Evolutionary conservation across 2,113 vertebrate species (phyloP).

Genomic region (Oryzias woworae): DNA sequence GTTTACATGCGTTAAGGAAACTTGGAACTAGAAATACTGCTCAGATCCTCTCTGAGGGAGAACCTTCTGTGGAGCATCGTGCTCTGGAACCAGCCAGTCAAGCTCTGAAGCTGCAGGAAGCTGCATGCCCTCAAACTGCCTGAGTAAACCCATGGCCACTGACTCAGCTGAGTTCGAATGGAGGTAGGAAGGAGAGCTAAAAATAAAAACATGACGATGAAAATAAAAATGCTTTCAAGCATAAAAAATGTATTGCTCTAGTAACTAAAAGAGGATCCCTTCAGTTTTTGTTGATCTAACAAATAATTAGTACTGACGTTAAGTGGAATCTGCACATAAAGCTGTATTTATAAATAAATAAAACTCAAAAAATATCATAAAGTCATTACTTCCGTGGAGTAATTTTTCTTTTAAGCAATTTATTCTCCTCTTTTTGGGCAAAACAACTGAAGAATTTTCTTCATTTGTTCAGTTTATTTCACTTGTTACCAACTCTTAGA

Average conservation of each 20-base stretch:
- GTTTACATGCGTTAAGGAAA: neutral
- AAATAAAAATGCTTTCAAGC: neutral
- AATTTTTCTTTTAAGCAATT: no score
- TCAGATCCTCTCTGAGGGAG: neutral
- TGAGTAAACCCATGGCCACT: conserved; percentile 95
- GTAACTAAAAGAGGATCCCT: no score
- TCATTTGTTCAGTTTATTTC: no score
- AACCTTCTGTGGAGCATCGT: conserved; percentile 95
- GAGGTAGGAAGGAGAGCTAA: conserved; percentile 85
- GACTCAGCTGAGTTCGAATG: conserved; percentile 96
- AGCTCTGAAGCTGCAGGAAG: conserved; percentile 95
- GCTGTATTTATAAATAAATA: no score
- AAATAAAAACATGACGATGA: neutral
- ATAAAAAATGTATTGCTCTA: neutral
- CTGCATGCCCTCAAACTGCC: conserved; percentile 98
- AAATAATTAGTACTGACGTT: no score
- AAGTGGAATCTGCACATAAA: no score
- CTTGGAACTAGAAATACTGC: neutral
- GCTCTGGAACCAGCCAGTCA: conserved; percentile 96
- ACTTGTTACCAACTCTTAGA: no score
- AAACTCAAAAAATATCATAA: no score
- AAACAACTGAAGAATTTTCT: no score
- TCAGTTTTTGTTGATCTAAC: no score
- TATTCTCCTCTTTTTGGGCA: no score
- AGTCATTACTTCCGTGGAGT: no score